These are phyloP conservation scores for Xenopus tropicalis DNA, from an alignment of 2,113 vertebrate genomes.

Conservation along the genomic window DNA sequence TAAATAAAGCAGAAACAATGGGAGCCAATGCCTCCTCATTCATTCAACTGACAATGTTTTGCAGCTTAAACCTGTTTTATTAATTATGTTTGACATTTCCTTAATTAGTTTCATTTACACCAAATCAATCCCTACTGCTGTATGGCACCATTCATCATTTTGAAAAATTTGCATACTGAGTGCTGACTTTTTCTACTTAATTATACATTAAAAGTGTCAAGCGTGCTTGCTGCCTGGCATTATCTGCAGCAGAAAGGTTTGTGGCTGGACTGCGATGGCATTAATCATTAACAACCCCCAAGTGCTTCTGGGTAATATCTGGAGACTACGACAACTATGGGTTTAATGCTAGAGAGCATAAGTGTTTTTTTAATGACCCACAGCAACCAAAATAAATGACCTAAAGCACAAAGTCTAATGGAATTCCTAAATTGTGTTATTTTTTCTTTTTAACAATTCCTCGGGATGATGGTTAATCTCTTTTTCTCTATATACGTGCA, in stretches of 20 bases:
- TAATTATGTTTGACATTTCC: slow-evolving; percentile 99
- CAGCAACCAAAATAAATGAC: slow-evolving; percentile 88
- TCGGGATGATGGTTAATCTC: too few relatives aligned
- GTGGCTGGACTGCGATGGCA: slow-evolving; percentile 97
- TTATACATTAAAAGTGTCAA: slow-evolving; percentile 99
- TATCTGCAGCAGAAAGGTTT: slow-evolving; percentile 99
- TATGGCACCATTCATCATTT: slow-evolving; percentile 99
- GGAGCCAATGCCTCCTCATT: slow-evolving; percentile 99
- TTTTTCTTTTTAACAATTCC: slow-evolving; percentile 7
- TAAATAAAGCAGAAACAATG: slow-evolving; percentile 99
- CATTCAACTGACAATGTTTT: slow-evolving; percentile 99
- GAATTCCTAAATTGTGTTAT: slow-evolving; percentile 45
- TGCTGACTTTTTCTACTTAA: slow-evolving; percentile 99
- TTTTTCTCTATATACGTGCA: too few relatives aligned
- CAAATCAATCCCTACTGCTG: slow-evolving; percentile 99
- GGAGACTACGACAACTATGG: slow-evolving; percentile 80
- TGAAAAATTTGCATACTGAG: slow-evolving; percentile 99
- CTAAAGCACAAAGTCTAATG: slow-evolving; percentile 72
- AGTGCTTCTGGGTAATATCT: slow-evolving; percentile 88
- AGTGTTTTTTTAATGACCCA: slow-evolving; percentile 80
- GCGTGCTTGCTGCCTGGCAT: slow-evolving; percentile 97
- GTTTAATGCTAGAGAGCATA: slow-evolving; percentile 77
- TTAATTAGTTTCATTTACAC: slow-evolving; percentile 99
- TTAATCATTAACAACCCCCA: slow-evolving; percentile 95
- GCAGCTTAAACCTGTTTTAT: slow-evolving; percentile 99